Base-by-base conservation (phyloP, 1,140 invertebrate species). In the Drosophila simulans region DNA sequence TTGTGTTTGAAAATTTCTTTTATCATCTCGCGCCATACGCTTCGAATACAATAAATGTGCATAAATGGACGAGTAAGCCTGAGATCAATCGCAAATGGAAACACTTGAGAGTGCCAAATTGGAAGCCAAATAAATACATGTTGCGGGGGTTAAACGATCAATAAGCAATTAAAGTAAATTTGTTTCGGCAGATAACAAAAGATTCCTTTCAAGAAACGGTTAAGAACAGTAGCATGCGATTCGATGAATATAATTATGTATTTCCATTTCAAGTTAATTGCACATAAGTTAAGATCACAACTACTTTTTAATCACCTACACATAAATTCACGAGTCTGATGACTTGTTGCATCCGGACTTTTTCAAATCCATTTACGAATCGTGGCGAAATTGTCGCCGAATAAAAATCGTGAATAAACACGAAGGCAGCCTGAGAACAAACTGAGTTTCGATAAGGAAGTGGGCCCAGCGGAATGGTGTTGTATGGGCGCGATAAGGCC, bases 391-490 rank as follows among this genome's bases (percentile, higher is more conserved):
- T 35, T 25, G 59, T 42, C 43, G 10, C 20, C 15, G 34, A 62
- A 63, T 40, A 43, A 68, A 51, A 63, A 43, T 58, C 45, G 34
- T 31, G 34, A 31, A 59, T 40, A 59, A 31, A 60, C 34, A 35
- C 51, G 45, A 64, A 25, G 34, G 13, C 37, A 49, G 63, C 57
- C 63, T 66, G 63, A 63, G 57, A 66, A 62, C 25, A 62, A 37
- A 35, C 20, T 7, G 20, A 35, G 20, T 39, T 52, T 20, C 12
- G 64, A 68, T 68, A 68, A 68, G 58, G 11, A 25, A 25, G 22
- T 31, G 2, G 25, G 1, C 45, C 12, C n/a, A 42, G 45, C 7
- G 46, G 34, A 51, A 43, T 66, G 25, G 22, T 49, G 22, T 27
- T 35, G 27, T 43, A 8, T 2, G 10, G 17, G 0, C 8, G 17